Conservation (phyloP, 35 echinoderm and acorn worm species). For the Amphiura filiformis region DNA sequence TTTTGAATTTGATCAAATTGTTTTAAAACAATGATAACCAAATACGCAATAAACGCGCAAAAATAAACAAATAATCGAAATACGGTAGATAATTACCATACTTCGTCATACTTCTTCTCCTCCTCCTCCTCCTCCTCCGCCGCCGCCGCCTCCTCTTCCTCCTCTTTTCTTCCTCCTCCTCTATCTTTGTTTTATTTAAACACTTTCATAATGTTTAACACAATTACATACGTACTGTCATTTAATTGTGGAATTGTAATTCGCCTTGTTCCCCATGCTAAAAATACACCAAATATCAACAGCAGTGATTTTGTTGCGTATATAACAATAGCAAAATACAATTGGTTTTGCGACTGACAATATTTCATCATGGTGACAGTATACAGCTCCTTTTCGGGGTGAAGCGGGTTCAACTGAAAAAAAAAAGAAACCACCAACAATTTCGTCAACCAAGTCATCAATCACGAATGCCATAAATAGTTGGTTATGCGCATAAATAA, state of each 20-base stretch:
- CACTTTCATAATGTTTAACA: no score
- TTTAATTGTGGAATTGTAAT: slow-evolving; percentile 24
- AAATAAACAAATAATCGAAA: not conserved
- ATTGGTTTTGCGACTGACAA: slow-evolving; percentile 5
- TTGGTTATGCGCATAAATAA: not conserved
- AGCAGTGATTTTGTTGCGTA: slow-evolving; percentile 6
- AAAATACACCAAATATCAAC: slow-evolving; percentile 11
- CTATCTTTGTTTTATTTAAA: no score
- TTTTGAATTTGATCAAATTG: no score
- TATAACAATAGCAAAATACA: slow-evolving; percentile 5
- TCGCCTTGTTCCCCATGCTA: slow-evolving; percentile 27
- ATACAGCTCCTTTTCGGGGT: slow-evolving; percentile 2
- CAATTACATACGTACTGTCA: slow-evolving; percentile 36
- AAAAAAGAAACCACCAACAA: not conserved
- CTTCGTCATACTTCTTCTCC: no score
- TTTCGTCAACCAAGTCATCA: not conserved
- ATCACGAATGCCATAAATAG: not conserved
- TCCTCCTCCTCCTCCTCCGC: no score
- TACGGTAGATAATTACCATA: no score
- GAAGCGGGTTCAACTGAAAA: not conserved
- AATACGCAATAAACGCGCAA: no score
- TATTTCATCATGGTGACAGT: not conserved
- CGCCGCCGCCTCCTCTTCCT: no score
- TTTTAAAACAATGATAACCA: no score
- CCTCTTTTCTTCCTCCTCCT: no score